Evolutionary conservation across 64 coral and sea anemone genomes (phyloP).

Genomic region (Porites australiensis): DNA sequence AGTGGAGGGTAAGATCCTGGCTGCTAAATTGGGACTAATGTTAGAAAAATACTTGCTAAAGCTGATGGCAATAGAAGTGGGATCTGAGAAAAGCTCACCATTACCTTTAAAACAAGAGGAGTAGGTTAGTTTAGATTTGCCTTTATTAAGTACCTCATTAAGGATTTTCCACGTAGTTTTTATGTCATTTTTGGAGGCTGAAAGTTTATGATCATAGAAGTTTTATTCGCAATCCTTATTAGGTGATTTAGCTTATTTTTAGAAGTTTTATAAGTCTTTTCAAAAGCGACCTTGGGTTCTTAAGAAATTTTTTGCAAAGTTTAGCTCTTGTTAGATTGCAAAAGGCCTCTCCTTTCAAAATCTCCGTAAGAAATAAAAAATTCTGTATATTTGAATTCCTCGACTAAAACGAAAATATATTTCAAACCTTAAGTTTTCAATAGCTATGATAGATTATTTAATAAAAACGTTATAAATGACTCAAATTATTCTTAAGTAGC

Average conservation of each 20-base stretch:
- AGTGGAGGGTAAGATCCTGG: not conserved
- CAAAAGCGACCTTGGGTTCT: constrained; percentile 10
- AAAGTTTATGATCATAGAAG: constrained; percentile 44
- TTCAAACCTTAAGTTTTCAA: too few species aligned
- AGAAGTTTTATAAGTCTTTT: constrained; percentile 42
- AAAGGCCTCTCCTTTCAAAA: constrained; percentile 45
- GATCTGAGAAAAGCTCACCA: constrained; percentile 20
- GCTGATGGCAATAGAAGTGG: constrained; percentile 26
- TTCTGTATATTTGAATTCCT: too few species aligned
- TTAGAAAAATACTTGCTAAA: not conserved
- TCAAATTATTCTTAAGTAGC: too few species aligned
- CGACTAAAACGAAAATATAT: too few species aligned
- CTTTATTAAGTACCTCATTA: too few species aligned
- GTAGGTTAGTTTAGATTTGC: not conserved
- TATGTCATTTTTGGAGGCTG: constrained; percentile 6
- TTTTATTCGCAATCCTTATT: constrained; percentile 45
- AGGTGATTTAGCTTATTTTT: constrained; percentile 76
- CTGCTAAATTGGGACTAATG: constrained; percentile 45
- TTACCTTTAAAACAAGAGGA: constrained; percentile 28
- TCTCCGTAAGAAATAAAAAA: too few species aligned
- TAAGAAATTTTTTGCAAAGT: constrained; percentile 55
- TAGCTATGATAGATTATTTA: too few species aligned
- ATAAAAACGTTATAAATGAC: too few species aligned
- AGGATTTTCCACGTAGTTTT: not conserved
- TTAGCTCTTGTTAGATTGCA: constrained; percentile 66